phyloP scores from a whole-genome alignment of 2,797 vertebrate genomes.

The Buceros bicornis region DNA sequence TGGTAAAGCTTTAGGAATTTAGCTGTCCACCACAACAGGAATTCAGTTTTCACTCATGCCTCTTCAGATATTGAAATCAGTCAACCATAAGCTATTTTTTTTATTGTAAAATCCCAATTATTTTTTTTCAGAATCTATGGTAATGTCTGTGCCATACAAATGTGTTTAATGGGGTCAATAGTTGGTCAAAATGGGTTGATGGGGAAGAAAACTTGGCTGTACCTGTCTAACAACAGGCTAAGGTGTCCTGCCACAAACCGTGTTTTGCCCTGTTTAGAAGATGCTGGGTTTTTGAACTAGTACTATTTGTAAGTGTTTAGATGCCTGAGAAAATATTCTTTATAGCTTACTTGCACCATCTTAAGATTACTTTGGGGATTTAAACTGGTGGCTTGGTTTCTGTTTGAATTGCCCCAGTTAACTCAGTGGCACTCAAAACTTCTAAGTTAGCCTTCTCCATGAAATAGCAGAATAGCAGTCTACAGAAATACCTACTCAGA shows the following conservation, averaged over 20 bases:
- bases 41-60: neutral
- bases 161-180: neutral
- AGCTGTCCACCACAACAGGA: neutral
- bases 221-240: neutral
- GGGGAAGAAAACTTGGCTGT: neutral
- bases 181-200: neutral
- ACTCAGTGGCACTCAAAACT: neutral
- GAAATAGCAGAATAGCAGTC: neutral
- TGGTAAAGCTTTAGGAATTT: neutral
- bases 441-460: neutral
- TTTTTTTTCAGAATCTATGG: neutral
- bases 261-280: neutral
- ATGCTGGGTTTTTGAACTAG: neutral
- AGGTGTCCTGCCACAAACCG: neutral
- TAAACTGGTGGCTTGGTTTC: neutral
- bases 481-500: neutral
- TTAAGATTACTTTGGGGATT: neutral
- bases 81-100: neutral
- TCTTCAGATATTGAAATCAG: neutral
- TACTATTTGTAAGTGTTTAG: neutral
- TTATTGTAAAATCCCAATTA: accelerated
- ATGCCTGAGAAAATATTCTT: neutral
- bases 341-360: neutral
- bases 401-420: neutral
- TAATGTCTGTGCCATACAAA: neutral